Conservation (phyloP, 2,888 invertebrate genomes). For the Steinernema hermaphroditum region DNA sequence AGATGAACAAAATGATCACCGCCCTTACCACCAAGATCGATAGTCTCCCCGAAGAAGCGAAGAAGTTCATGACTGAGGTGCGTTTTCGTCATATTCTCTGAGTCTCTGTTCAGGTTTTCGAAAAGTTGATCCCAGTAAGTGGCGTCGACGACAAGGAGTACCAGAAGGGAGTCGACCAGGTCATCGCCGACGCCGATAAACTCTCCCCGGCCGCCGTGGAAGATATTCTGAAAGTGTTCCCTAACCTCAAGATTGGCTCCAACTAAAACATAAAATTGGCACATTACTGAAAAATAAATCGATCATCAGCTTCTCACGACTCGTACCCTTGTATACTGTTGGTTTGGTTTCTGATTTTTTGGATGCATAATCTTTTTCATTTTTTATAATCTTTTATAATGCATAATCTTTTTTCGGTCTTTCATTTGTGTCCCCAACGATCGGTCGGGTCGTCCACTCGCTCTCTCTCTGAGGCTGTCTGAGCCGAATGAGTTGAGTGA, state of each 20-base stretch:
- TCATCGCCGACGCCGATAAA: slow-evolving; percentile 39
- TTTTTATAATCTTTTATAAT: not conserved
- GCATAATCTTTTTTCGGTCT: too few species aligned
- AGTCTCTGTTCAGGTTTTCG: not conserved
- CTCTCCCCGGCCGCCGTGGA: not conserved
- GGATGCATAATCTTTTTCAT: not conserved
- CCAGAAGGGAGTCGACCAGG: slow-evolving; percentile 27
- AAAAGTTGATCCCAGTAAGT: not conserved
- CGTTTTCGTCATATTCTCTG: not conserved
- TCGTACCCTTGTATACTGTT: not conserved
- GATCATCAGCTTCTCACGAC: too few species aligned
- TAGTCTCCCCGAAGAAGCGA: not conserved
- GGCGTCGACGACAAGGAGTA: not conserved
- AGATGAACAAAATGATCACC: not conserved
- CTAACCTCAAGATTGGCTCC: not conserved
- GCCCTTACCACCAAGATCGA: not conserved
- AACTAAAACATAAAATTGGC: not conserved
- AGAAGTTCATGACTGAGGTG: not conserved
- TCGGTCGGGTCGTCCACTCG: too few species aligned
- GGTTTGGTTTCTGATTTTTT: not conserved
- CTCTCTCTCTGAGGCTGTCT: too few species aligned
- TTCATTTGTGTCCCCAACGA: too few species aligned
- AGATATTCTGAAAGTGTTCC: not conserved
- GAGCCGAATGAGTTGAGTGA: too few species aligned
- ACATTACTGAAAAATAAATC: too few species aligned